Percentiles rank a stretch among this genome's conserved stretches.
Conservation (phyloP, 1,140 invertebrate species). For the Rhyzopertha dominica region DNA sequence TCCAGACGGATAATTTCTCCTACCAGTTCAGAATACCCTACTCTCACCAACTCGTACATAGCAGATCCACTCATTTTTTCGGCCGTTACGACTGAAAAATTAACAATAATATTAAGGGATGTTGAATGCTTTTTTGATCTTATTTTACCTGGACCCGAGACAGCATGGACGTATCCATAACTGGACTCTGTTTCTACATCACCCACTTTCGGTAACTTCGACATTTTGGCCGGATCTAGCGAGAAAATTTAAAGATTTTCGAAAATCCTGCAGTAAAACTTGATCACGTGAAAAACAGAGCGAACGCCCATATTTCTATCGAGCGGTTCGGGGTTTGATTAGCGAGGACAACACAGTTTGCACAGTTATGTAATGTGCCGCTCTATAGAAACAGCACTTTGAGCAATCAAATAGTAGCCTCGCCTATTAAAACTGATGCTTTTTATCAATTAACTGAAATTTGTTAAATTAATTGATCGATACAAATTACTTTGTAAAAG, state of each 20-base stretch:
- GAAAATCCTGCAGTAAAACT: not conserved
- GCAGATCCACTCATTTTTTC: constrained; percentile 98
- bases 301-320: constrained; percentile 18
- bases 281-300: constrained; percentile 33
- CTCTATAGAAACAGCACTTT: too few species aligned
- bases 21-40: constrained; percentile 96
- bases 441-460: too few species aligned
- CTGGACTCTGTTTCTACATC: constrained; percentile 83
- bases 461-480: too few species aligned
- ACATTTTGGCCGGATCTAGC: constrained; percentile 46
- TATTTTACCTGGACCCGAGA: constrained; percentile 87
- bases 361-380: too few species aligned
- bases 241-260: constrained; percentile 1
- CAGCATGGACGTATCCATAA: constrained; percentile 94
- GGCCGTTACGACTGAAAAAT: constrained; percentile 88
- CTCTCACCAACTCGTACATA: constrained; percentile 99
- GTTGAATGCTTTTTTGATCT: not conserved
- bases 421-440: too few species aligned
- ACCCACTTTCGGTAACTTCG: constrained; percentile 64
- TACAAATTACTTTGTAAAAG: too few species aligned
- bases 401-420: too few species aligned
- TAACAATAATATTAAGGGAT: constrained; percentile 2
- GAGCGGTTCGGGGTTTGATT: too few species aligned
- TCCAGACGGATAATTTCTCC: constrained; percentile 99
- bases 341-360: too few species aligned